These are phyloP conservation scores for Melanotus villosus DNA, from an alignment of 2,888 invertebrate species.

Conservation along the genomic window DNA sequence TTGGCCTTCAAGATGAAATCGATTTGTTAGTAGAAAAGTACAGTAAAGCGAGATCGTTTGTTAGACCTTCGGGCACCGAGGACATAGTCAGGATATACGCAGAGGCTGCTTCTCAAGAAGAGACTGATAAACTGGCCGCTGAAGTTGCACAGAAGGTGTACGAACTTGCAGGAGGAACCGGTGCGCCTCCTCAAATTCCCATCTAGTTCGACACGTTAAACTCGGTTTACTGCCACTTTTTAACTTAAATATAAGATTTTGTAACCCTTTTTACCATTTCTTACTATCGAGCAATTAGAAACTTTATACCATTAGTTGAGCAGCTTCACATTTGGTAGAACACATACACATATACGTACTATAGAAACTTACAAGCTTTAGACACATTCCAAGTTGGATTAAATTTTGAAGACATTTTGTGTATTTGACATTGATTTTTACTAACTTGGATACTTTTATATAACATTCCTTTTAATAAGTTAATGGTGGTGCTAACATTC, in stretches of 20 bases:
- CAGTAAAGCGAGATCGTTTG: constrained; percentile 86
- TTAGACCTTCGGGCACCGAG: constrained; percentile 97
- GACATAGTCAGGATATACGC: constrained; percentile 97
- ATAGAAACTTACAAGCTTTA: background rate
- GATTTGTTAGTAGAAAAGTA: constrained; percentile 80
- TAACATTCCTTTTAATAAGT: constrained; percentile 14
- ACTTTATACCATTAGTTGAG: constrained; percentile 13
- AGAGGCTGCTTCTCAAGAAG: constrained; percentile 85
- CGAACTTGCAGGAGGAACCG: constrained; percentile 85
- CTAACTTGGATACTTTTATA: background rate
- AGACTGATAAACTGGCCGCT: constrained; percentile 74
- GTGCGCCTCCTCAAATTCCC: constrained; percentile 72
- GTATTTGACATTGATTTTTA: background rate
- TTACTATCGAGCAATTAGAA: constrained; percentile 3
- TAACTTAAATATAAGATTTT: background rate
- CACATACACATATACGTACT: constrained; percentile 1
- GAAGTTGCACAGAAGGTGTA: constrained; percentile 84
- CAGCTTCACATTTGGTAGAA: constrained; percentile 6
- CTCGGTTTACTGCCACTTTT: background rate
- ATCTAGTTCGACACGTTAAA: constrained; percentile 19
- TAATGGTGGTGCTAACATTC: constrained; percentile 18
- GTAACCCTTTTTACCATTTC: constrained; percentile 23
- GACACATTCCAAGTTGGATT: constrained; percentile 34
- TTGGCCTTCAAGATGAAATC: constrained; percentile 87
- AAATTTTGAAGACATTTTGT: constrained; percentile 18